Conservation (phyloP, 2,888 invertebrate species). For the Pachydiplax longipennis region DNA sequence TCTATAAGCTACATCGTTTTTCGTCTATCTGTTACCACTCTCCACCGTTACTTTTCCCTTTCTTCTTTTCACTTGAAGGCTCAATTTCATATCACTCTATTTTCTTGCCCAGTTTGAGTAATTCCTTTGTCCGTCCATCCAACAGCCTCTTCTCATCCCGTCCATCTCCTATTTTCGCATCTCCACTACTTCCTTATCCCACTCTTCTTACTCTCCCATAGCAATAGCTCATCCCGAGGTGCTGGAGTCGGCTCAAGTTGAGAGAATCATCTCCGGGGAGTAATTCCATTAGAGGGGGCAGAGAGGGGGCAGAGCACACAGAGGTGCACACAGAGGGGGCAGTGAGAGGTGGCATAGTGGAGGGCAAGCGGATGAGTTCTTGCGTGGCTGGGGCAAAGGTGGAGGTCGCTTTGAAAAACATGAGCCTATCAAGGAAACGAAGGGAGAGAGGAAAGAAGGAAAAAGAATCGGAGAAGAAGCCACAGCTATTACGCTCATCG, state of each 20-base stretch:
- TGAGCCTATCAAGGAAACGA: not conserved
- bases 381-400: slow-evolving; percentile 16
- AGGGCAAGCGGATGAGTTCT: not conserved
- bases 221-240: not conserved
- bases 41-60: too few species aligned
- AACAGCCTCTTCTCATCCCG: not conserved
- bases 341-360: not conserved
- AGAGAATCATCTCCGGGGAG: not conserved
- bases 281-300: not conserved
- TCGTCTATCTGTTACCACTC: too few species aligned
- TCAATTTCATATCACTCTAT: too few species aligned
- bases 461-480: not conserved
- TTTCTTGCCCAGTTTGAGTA: too few species aligned
- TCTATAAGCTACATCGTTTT: too few species aligned
- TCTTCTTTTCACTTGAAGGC: too few species aligned
- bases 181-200: not conserved
- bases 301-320: not conserved
- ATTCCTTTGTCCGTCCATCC: not conserved
- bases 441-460: not conserved
- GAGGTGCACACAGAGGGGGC: not conserved
- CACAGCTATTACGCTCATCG: too few species aligned
- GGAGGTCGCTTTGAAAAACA: slow-evolving; percentile 10
- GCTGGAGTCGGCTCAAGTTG: not conserved
- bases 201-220: not conserved
- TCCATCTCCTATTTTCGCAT: not conserved